A percentile compares a stretch with the other conserved stretches of the same genome.
These are phyloP conservation scores for Coenonympha glycerion DNA, from an alignment of 2,888 invertebrate species.

Conservation along the genomic window DNA sequence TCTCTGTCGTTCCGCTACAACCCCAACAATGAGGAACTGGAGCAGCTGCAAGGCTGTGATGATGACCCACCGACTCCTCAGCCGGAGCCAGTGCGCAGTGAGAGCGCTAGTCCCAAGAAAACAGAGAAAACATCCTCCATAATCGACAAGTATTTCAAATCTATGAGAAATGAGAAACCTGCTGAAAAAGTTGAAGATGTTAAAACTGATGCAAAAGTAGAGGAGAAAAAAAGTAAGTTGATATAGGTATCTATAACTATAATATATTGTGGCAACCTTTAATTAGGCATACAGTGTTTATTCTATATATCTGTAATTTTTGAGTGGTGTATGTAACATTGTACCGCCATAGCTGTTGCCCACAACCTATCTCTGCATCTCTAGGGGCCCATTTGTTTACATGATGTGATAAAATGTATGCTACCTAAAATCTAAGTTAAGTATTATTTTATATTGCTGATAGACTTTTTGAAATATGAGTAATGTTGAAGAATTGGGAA, in stretches of 20 bases:
- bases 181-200: conserved; percentile 51
- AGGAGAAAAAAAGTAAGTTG: conserved; percentile 38
- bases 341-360: too few relatives aligned
- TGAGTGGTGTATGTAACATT: too few relatives aligned
- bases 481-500: too few relatives aligned
- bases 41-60: conserved; percentile 80
- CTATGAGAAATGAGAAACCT: conserved; percentile 51
- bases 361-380: neutral
- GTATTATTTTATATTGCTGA: too few relatives aligned
- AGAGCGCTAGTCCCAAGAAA: conserved; percentile 64
- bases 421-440: too few relatives aligned
- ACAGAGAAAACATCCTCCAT: conserved; percentile 64
- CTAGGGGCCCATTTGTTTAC: too few relatives aligned
- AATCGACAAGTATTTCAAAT: conserved; percentile 71
- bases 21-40: conserved; percentile 85
- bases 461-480: too few relatives aligned
- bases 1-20: conserved; percentile 81
- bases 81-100: conserved; percentile 53
- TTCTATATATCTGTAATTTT: too few relatives aligned
- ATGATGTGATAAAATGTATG: too few relatives aligned
- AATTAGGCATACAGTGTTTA: too few relatives aligned
- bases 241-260: too few relatives aligned
- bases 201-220: conserved; percentile 47
- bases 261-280: too few relatives aligned
- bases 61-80: conserved; percentile 73